Conservation (phyloP, 1,140 invertebrate species). For the Pogonomyrmex barbatus region DNA sequence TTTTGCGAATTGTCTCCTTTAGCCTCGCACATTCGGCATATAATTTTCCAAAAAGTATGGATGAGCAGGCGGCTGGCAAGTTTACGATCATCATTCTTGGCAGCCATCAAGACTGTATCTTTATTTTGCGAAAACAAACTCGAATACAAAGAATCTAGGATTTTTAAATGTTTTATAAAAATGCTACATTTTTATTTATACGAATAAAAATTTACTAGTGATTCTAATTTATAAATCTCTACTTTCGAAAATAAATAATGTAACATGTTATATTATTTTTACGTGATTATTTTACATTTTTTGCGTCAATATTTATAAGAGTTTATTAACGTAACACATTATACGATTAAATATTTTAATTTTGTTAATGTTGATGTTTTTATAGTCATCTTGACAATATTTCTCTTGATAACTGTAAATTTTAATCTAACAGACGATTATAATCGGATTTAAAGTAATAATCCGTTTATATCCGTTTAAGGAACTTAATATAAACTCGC, state of each 20-base stretch:
- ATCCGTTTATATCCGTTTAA: not conserved
- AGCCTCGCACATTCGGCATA: conserved; percentile 26
- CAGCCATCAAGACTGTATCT: not conserved
- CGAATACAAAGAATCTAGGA: not conserved
- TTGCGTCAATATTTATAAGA: not conserved
- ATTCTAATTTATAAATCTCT: not conserved
- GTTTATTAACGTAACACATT: not conserved
- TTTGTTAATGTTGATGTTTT: not conserved
- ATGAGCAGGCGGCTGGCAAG: conserved; percentile 41
- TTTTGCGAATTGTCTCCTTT: conserved; percentile 72
- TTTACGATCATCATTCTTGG: conserved; percentile 64
- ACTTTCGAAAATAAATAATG: not conserved
- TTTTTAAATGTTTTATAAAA: not conserved
- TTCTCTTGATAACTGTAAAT: not conserved
- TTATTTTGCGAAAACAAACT: conserved; percentile 9
- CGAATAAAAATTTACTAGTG: not conserved
- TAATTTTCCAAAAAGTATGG: conserved; percentile 71
- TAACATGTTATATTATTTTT: not conserved
- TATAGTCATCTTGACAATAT: not conserved
- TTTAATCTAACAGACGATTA: not conserved
- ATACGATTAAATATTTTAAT: not conserved
- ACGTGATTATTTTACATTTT: not conserved
- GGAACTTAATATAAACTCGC: not conserved
- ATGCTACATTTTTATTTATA: not conserved
- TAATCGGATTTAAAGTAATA: conserved; percentile 4